Evolutionary conservation across 2,113 vertebrate genomes (phyloP), one percentile per base, ranked within the genome.

Genomic region (Nerophis ophidion): DNA sequence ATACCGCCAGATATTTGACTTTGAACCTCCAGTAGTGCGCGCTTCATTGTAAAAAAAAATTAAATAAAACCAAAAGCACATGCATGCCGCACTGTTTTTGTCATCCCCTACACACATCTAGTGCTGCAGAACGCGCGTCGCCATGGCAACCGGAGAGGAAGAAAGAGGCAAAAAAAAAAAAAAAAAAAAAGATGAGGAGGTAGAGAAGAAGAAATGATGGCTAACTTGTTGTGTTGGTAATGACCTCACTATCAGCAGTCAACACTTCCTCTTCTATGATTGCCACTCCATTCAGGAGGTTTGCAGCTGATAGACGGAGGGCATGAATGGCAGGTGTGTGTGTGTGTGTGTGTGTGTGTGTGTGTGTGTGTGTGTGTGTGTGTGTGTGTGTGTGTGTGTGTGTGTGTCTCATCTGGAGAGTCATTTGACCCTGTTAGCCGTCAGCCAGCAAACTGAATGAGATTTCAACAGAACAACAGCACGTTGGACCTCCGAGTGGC

Each of bases 91-190:
- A 10, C 8, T 10, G 40, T 11, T 44, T 44, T 44, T 44, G 40
- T 44, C 40, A 44, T 11, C 67, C 57, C 49, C 68, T 54, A 5
- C 70, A 72, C 60, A 61, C 59, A 64, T 76, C 60, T 70, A 72
- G 8, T 71, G 51, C 76, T 70, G 83, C 79, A 85, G 65, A 84
- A 77, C 69, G 65, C 75, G 81, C 70, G 33, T 91, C 74, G 74
- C 90, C 74, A 90, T 90, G 76, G 84, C 85, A 90, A 90, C 89
- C 61, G 14, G 42, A 72, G 52, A 59, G 62, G 59, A 53, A 16
- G 62, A 6, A 42, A 64, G 40, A 58, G 34, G 19, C 51, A 38
- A 17, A 58, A 50, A n/a, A n/a, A n/a, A n/a, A n/a, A n/a, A n/a
- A n/a, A n/a, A n/a, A n/a, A n/a, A n/a, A n/a, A 48, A 33, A 73